Base-by-base conservation (phyloP, 1,140 invertebrate genomes). In the Bilobella aurantiaca region DNA sequence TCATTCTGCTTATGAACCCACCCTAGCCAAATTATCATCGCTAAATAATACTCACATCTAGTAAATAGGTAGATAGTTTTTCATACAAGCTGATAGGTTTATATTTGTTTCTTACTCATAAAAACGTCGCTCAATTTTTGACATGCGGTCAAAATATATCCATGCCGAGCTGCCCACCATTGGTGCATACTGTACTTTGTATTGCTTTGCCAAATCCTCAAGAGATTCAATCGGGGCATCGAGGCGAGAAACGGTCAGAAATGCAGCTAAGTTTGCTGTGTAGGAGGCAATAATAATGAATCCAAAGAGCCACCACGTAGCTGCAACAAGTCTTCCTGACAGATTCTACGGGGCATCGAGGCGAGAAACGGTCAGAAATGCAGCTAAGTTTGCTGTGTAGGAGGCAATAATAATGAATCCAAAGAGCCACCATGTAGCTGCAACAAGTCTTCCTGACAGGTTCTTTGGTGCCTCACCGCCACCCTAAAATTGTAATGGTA, bases 231-330 rank as follows among this genome's bases (percentile, higher is more conserved):
- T 89, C 0, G 91, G 90, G 0, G 90, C 90, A 68, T 96, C 93
- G 73, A 96, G 79, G 37, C 92, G 83, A 0, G 93, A 95, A 0
- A 97, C 93, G 0, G 93, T 96, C 53, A 96, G 28, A 47, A 67
- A 67, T 5, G 94, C 94, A 30, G 95, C 94, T 72, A 97, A 82
- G 78, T 97, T 98, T 5, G 95, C 95, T 0, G 95, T 97, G 77
- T 98, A 98, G 0, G 93, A 96, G n/a, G 94, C 93, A 74, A 97
- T 96, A 56, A 98, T 93, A 74, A 97, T 96, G 77, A 97, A 97
- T 2, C 93, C 93, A 78, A 97, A 97, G 2, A 97, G 78, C 95
- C 95, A 98, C 94, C 94, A 97, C 0, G 93, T 96, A 1, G 93
- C 94, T 0, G 93, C 94, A n/a, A n/a, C n/a, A n/a, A n/a, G n/a